phyloP scores from a whole-genome alignment of 2,113 vertebrate genomes.

The Amblyornis subalaris region DNA sequence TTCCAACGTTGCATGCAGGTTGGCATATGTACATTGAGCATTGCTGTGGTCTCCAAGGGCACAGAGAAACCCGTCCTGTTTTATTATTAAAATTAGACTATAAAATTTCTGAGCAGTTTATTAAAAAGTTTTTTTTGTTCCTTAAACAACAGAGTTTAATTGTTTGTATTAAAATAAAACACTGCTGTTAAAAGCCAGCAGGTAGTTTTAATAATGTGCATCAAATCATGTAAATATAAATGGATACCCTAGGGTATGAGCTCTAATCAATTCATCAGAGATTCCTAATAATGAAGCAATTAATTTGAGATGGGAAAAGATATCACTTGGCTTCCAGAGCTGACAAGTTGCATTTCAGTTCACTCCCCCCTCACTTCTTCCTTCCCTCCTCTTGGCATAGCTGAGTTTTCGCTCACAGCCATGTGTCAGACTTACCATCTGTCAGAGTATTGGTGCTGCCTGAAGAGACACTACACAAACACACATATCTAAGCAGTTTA shows the following conservation, averaged over 20 bases:
- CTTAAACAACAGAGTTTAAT: not conserved
- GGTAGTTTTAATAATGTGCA: not conserved
- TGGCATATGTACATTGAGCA: not conserved
- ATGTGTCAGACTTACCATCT: constrained; percentile 7
- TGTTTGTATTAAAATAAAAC: not conserved
- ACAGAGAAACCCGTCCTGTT: not conserved
- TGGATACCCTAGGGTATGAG: not conserved
- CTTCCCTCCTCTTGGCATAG: not conserved
- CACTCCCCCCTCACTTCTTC: not conserved
- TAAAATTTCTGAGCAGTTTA: not conserved
- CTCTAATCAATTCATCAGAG: constrained; percentile 19
- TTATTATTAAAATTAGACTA: not conserved
- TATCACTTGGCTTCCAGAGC: not conserved
- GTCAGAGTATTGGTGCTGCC: not conserved
- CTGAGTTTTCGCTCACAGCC: not conserved
- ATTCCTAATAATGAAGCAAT: constrained; percentile 25
- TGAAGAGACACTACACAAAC: not conserved
- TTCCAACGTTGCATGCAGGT: not conserved
- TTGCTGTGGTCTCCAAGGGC: not conserved
- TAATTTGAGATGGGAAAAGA: not conserved
- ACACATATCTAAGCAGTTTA: not conserved
- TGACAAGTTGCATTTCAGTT: constrained; percentile 8
- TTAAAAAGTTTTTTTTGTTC: not conserved
- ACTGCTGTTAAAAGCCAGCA: not conserved
- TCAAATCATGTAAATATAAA: not conserved